Evolutionary conservation across 2,888 invertebrate genomes (phyloP).

Genomic region (Salticus scenicus): DNA sequence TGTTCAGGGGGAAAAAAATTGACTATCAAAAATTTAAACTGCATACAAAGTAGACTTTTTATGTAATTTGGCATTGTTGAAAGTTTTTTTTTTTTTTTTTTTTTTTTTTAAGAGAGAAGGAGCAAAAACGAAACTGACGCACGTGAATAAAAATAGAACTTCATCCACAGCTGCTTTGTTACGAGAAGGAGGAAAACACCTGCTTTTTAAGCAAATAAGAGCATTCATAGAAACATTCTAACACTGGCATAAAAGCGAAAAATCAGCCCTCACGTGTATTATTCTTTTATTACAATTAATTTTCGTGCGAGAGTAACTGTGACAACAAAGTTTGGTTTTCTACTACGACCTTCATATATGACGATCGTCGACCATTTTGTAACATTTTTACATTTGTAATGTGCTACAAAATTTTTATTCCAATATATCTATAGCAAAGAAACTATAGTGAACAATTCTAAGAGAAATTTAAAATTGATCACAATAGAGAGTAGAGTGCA

Average conservation of each 20-base stretch:
- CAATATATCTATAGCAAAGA: no score
- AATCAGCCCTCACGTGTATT: not conserved
- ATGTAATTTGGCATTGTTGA: conserved; percentile 4
- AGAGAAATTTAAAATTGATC: no score
- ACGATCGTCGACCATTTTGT: not conserved
- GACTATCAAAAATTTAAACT: no score
- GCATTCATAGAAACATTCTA: not conserved
- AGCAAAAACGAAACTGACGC: not conserved
- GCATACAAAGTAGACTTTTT: conserved; percentile 8
- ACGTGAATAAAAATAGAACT: conserved; percentile 16
- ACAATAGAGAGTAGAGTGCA: no score
- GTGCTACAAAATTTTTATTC: not conserved
- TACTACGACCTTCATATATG: not conserved
- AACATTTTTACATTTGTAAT: not conserved
- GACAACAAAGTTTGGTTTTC: not conserved
- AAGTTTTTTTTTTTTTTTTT: no score
- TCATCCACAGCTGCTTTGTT: conserved; percentile 39
- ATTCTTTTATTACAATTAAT: not conserved
- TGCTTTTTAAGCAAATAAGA: conserved; percentile 44
- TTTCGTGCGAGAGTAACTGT: not conserved
- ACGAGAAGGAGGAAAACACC: conserved; percentile 52
- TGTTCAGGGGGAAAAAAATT: no score
- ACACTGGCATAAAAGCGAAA: not conserved
- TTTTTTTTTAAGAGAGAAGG: not conserved
- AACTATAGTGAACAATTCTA: no score